phyloP scores from a whole-genome alignment of 2,888 invertebrate genomes.

The Stenchaetothrips biformis region DNA sequence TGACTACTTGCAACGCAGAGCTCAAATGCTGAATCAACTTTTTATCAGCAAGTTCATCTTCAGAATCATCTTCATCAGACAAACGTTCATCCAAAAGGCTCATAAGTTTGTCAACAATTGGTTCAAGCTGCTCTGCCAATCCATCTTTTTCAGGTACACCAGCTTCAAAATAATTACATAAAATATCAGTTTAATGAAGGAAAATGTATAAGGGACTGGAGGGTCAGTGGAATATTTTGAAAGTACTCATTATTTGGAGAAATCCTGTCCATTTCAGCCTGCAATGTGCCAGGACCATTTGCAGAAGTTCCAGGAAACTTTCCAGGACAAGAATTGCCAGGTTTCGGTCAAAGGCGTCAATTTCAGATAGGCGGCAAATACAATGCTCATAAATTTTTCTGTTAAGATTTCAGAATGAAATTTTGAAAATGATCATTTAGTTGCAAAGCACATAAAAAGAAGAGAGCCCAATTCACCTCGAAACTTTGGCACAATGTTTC shows the following conservation, averaged over 20 bases:
- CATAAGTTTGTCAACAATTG: constrained; percentile 39
- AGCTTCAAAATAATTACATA: constrained; percentile 28
- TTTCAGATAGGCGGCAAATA: constrained; percentile 48
- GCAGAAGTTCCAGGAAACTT: constrained; percentile 47
- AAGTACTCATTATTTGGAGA: constrained; percentile 47
- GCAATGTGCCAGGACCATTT: constrained; percentile 40
- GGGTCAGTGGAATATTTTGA: too few relatives aligned
- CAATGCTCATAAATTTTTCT: constrained; percentile 44
- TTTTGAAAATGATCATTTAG: neutral
- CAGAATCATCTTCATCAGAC: constrained; percentile 39
- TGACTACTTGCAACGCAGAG: neutral
- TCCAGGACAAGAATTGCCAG: constrained; percentile 55
- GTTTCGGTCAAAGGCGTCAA: constrained; percentile 54
- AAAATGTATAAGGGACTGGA: neutral
- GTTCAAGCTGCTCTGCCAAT: constrained; percentile 36
- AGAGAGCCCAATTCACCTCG: constrained; percentile 27
- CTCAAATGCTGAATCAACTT: neutral
- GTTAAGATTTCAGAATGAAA: constrained; percentile 26
- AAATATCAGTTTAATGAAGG: neutral
- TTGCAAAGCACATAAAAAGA: neutral
- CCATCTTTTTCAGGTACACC: constrained; percentile 36
- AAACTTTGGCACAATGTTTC: constrained; percentile 31
- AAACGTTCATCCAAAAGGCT: constrained; percentile 42
- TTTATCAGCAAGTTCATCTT: constrained; percentile 42
- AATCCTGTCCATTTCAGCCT: constrained; percentile 46